Base-by-base conservation (phyloP, 2,888 invertebrate genomes). In the Scelioninae gen. 1 region DNA sequence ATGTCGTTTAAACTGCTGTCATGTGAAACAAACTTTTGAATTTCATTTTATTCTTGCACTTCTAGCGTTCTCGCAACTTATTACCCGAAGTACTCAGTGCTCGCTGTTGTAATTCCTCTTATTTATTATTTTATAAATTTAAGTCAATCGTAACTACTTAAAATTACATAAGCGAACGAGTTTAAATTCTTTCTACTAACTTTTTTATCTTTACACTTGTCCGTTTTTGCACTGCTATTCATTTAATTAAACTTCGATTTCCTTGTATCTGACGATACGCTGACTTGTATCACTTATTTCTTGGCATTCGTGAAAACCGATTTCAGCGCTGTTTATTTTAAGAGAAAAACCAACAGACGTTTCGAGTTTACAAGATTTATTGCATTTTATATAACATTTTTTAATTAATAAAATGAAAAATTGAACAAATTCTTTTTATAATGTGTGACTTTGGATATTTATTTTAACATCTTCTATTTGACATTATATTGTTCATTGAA, bases 1-100 rank as follows among this genome's bases (percentile, higher is more conserved):
- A 77, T 43, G 76, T 77, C 76, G 68, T 68, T 77, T 68, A 68
- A 77, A 77, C 45, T 60, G 55, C 49, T 77, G 60, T 77, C 55
- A 62, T 60, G 76, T 55, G 58, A 51, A 76, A 60, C 76, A 62
- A 77, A 77, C 68, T 77, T 77, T 77, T 55, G 29, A 68, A 60
- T 68, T 68, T 76, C 76, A 45, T 68, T 77, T 49, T 32, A 53
- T 53, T 62, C 62, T 38, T 53, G 60, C 40, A 51, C 32, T 38
- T 53, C 49, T 38, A 77, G n/a, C n/a, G n/a, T n/a, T n/a, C n/a
- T 51, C n/a, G 15, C 23, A 53, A 65, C 38, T 63, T 49, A 58
- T 75, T 66, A 75, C 31, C 31, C 9, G 16, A 16, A 56, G 56
- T 32, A 34, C 32, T 55, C 32, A 34, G 13, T 55, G 1, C 13